phyloP scores from a whole-genome alignment of 1,140 invertebrate genomes.

The Drosophila nannoptera region DNA sequence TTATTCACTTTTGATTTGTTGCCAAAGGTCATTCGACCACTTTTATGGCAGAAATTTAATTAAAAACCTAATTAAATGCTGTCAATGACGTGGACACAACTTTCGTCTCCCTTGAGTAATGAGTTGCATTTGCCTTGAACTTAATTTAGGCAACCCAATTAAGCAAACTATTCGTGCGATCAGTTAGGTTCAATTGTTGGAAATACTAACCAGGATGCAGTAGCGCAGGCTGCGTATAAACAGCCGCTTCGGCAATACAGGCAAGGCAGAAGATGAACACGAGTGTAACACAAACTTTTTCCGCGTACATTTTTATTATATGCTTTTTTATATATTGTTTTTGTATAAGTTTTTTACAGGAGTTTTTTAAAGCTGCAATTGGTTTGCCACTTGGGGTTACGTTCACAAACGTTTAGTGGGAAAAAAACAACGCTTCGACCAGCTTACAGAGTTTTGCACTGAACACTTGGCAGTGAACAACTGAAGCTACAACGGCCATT shows the following conservation, averaged over 20 bases:
- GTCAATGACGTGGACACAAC: not conserved
- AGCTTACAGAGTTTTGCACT: slow-evolving; percentile 46
- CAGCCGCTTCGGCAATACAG: slow-evolving; percentile 59
- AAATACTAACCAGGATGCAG: slow-evolving; percentile 73
- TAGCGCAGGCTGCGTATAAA: slow-evolving; percentile 67
- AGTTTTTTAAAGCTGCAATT: slow-evolving; percentile 14
- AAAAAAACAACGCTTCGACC: slow-evolving; percentile 15
- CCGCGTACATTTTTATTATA: slow-evolving; percentile 58
- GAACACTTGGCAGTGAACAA: slow-evolving; percentile 55
- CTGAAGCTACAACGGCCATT: slow-evolving; percentile 47
- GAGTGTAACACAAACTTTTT: slow-evolving; percentile 63
- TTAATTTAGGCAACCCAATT: not conserved
- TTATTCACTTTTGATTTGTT: slow-evolving; percentile 30
- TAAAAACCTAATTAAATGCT: slow-evolving; percentile 1
- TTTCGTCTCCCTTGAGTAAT: not conserved
- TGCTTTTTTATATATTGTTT: not conserved
- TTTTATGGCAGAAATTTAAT: slow-evolving; percentile 11
- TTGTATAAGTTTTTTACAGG: not conserved
- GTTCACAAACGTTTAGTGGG: slow-evolving; percentile 20
- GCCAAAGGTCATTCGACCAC: slow-evolving; percentile 47
- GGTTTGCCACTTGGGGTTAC: slow-evolving; percentile 25
- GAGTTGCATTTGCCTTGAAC: not conserved
- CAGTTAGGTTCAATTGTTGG: not conserved
- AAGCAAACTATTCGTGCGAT: not conserved
- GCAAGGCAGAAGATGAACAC: slow-evolving; percentile 53